phyloP scores from a whole-genome alignment of 2,113 vertebrate genomes.

The Clupea harengus region DNA sequence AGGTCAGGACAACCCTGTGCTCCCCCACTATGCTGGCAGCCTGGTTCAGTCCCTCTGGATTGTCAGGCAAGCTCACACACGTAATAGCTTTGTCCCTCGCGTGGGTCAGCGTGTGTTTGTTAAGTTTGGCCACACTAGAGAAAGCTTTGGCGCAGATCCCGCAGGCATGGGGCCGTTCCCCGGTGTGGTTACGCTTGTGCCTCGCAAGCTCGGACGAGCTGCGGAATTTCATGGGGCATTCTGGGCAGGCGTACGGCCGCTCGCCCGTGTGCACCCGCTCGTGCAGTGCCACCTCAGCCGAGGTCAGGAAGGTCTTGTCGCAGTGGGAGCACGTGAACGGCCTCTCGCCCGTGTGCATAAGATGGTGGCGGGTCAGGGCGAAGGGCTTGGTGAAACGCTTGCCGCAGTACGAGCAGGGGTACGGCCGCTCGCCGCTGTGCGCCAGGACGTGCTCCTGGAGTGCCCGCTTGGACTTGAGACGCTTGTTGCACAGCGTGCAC shows the following conservation, averaged over 20 bases:
- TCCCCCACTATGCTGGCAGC: background rate
- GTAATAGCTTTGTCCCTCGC: slow-evolving; percentile 11
- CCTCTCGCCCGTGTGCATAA: slow-evolving; percentile 75
- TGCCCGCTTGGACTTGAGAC: slow-evolving; percentile 65
- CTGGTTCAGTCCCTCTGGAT: background rate
- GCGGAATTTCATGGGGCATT: slow-evolving; percentile 65
- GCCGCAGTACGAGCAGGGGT: slow-evolving; percentile 63
- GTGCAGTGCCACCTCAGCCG: slow-evolving; percentile 65
- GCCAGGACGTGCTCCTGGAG: slow-evolving; percentile 63
- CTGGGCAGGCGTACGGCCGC: slow-evolving; percentile 61
- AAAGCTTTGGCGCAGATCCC: slow-evolving; percentile 56
- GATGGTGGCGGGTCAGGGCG: slow-evolving; percentile 65
- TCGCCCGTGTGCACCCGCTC: slow-evolving; percentile 70
- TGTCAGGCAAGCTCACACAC: background rate
- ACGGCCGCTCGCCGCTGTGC: slow-evolving; percentile 64
- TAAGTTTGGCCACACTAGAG: slow-evolving; percentile 56
- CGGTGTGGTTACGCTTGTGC: slow-evolving; percentile 62
- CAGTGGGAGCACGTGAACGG: slow-evolving; percentile 69
- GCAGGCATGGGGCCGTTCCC: slow-evolving; percentile 48
- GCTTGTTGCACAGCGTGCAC: slow-evolving; percentile 66
- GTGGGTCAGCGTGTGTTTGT: slow-evolving; percentile 58
- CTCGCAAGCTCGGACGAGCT: slow-evolving; percentile 69
- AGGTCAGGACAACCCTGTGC: background rate
- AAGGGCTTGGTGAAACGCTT: slow-evolving; percentile 71
- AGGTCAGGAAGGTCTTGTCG: slow-evolving; percentile 67